Conservation (phyloP, 2,113 vertebrate species). For the Silurus asotus region DNA sequence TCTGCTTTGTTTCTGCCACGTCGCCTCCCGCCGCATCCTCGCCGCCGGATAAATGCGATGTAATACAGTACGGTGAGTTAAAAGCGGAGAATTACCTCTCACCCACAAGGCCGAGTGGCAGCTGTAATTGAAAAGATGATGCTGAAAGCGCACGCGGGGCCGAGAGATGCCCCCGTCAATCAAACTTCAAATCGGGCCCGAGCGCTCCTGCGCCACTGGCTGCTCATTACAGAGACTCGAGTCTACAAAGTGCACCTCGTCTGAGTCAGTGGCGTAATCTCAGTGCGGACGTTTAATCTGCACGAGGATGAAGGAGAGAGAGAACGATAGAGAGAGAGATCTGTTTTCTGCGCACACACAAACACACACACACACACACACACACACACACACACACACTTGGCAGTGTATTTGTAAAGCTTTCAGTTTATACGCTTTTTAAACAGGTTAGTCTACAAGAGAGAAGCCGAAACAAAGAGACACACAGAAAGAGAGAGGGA, state of each 20-base stretch:
- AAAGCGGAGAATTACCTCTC: constrained; percentile 41
- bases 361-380: background rate
- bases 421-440: constrained; percentile 6
- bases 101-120: constrained; percentile 17
- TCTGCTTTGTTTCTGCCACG: background rate
- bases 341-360: background rate
- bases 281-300: constrained; percentile 7
- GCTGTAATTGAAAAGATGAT: constrained; percentile 50
- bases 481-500: background rate
- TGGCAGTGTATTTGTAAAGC: background rate
- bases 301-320: background rate
- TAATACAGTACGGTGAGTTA: constrained; percentile 18
- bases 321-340: background rate
- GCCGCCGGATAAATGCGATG: background rate
- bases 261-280: constrained; percentile 15
- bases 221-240: constrained; percentile 33
- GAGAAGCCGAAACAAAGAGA: background rate
- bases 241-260: constrained; percentile 12
- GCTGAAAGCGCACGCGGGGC: constrained; percentile 30
- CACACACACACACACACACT: background rate
- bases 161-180: constrained; percentile 35
- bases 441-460: background rate
- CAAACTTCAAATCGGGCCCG: constrained; percentile 24
- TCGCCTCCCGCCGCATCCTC: background rate
- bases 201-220: background rate